These are phyloP conservation scores for Dasyornis broadbenti DNA, from an alignment of 2,113 vertebrate genomes.

Conservation along the genomic window DNA sequence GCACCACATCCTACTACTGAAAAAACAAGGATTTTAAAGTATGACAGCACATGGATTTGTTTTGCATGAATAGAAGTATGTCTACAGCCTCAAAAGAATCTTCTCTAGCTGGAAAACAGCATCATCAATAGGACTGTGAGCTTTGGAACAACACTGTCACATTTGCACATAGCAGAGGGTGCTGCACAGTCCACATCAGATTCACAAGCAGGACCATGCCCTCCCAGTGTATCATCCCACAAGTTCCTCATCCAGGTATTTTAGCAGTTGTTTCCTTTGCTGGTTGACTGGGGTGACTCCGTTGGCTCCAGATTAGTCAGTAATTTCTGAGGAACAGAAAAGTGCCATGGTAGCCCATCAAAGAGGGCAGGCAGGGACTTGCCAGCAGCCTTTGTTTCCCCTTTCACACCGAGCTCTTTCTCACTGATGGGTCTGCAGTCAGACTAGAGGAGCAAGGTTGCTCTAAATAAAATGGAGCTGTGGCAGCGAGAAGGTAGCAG, in stretches of 20 bases:
- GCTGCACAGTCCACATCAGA: neutral
- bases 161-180: neutral
- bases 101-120: neutral
- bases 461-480: neutral
- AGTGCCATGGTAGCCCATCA: neutral
- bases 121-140: neutral
- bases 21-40: neutral
- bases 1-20: neutral
- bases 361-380: neutral
- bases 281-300: neutral
- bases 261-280: neutral
- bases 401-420: neutral
- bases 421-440: accelerated
- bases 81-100: neutral
- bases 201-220: accelerated
- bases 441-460: neutral
- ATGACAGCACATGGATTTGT: neutral
- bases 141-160: neutral
- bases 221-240: accelerated
- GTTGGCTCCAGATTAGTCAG: neutral
- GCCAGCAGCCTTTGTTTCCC: neutral
- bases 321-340: neutral
- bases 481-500: neutral
- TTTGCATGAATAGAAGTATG: neutral
- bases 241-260: neutral